A percentile compares a stretch with the other conserved stretches of the same genome.
These are phyloP conservation scores for Ferdinandea cuprea DNA, from an alignment of 2,888 invertebrate genomes.

Conservation along the genomic window DNA sequence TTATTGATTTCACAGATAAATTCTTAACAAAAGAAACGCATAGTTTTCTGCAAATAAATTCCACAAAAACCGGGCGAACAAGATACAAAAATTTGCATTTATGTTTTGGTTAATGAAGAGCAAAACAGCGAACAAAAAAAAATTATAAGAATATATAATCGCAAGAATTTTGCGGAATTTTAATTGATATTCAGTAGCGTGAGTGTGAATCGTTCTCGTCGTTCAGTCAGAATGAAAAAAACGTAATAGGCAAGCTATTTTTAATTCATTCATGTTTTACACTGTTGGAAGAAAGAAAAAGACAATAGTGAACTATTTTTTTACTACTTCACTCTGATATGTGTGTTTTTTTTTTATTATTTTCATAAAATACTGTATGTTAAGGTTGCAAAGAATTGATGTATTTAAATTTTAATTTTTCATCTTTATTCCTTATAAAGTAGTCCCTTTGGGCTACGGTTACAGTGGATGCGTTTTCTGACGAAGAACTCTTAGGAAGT, in stretches of 20 bases:
- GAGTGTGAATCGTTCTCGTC: conserved; percentile 43
- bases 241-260: conserved; percentile 13
- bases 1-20: conserved; percentile 68
- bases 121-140: conserved; percentile 19
- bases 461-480: too few relatives aligned
- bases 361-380: too few relatives aligned
- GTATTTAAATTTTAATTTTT: too few relatives aligned
- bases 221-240: neutral
- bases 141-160: conserved; percentile 27
- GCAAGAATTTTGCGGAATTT: conserved; percentile 61
- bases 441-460: too few relatives aligned
- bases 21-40: conserved; percentile 25
- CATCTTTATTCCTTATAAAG: too few relatives aligned
- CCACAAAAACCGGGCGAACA: conserved; percentile 27
- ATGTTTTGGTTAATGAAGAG: conserved; percentile 63
- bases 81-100: conserved; percentile 60
- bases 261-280: conserved; percentile 42
- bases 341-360: too few relatives aligned
- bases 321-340: too few relatives aligned
- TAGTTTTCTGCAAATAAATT: conserved; percentile 53
- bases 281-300: conserved; percentile 18
- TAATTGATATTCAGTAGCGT: conserved; percentile 70
- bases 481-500: too few relatives aligned
- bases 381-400: too few relatives aligned
- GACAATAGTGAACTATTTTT: neutral